Evolutionary conservation across 2,797 vertebrate species (phyloP).

Genomic region (Sebastes kiyomatsui): DNA sequence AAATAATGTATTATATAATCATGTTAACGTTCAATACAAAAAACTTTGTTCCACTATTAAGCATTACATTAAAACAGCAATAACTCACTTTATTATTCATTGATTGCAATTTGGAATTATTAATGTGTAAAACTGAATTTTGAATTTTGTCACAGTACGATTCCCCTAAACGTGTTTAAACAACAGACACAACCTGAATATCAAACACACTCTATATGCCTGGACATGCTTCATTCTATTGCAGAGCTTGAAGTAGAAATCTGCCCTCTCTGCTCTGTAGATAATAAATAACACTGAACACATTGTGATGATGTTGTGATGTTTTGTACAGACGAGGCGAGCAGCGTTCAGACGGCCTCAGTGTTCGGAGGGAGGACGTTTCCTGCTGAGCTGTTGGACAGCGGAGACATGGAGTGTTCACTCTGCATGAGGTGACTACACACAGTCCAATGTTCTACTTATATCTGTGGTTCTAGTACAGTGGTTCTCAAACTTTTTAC

Average conservation of each 20-base stretch:
- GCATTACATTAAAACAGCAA: background rate
- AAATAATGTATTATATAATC: background rate
- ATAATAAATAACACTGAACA: too few relatives aligned
- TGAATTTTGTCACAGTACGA: too few relatives aligned
- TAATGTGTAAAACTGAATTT: too few relatives aligned
- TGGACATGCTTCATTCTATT: background rate
- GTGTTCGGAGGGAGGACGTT: constrained; percentile 57
- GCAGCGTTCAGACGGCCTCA: constrained; percentile 38
- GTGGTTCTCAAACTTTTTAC: too few relatives aligned
- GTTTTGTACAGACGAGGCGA: constrained; percentile 71
- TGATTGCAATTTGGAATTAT: too few relatives aligned
- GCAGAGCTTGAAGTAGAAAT: background rate
- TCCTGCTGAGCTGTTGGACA: constrained; percentile 83
- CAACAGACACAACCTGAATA: too few relatives aligned
- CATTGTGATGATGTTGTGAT: background rate
- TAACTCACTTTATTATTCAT: too few relatives aligned
- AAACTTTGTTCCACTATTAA: background rate
- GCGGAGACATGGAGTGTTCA: constrained; percentile 89
- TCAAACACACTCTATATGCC: too few relatives aligned
- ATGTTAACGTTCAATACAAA: background rate
- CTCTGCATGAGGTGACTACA: constrained; percentile 90
- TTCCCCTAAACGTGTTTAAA: too few relatives aligned
- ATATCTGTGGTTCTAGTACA: too few relatives aligned
- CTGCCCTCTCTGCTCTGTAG: too few relatives aligned
- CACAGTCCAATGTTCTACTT: background rate